Conservation (phyloP, 2,797 vertebrate species). For the Dipus sagitta region DNA sequence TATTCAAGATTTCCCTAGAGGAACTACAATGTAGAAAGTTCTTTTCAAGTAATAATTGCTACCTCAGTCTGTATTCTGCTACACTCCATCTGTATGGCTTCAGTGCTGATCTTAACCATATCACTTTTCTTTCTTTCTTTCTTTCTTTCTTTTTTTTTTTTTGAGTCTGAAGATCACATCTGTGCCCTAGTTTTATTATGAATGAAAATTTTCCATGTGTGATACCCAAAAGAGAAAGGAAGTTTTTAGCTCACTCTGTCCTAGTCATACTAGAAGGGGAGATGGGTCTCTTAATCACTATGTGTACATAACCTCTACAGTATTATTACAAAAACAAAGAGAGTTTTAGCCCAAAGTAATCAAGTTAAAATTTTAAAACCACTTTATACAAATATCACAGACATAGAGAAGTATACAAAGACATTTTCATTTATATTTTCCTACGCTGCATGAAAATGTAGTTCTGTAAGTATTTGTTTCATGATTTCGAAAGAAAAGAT, state of each 20-base stretch:
- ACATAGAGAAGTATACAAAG: not conserved
- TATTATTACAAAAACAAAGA: not conserved
- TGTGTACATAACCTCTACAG: not conserved
- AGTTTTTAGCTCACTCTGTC: not conserved
- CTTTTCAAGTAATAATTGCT: not conserved
- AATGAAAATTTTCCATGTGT: not conserved
- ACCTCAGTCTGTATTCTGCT: not conserved
- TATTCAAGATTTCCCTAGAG: not conserved
- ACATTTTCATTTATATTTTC: not conserved
- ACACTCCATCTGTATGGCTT: not conserved
- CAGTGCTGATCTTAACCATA: not conserved
- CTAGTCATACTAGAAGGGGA: not conserved
- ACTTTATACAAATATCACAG: not conserved
- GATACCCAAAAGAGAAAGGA: not conserved
- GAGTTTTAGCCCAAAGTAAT: constrained; percentile 31
- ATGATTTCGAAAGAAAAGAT: constrained; percentile 15
- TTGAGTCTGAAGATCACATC: not conserved
- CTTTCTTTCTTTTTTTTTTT: not conserved
- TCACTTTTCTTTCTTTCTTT: not conserved
- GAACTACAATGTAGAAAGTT: not conserved
- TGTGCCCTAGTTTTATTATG: not conserved
- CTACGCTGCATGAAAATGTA: not conserved
- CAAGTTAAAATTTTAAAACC: not conserved
- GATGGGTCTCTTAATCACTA: not conserved
- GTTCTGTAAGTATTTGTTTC: constrained; percentile 23